A percentile compares a stretch with the other conserved stretches of the same genome.
phyloP scores from a whole-genome alignment of 2,113 vertebrate genomes.

The Sylvilagus bachmani region DNA sequence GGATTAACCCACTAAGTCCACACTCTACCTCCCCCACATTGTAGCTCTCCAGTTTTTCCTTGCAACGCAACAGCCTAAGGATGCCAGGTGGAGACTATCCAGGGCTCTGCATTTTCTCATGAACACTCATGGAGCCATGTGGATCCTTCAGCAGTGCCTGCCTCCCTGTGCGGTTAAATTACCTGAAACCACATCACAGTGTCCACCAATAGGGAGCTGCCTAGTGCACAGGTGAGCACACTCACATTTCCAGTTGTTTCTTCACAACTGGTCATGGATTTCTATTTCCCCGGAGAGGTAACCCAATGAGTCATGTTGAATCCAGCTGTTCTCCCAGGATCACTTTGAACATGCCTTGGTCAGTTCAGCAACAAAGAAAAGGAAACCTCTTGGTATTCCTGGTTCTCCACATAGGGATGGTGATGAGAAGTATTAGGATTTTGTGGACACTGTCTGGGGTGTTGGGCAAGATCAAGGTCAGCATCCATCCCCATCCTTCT shows the following conservation, averaged over 20 bases:
- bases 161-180: not conserved
- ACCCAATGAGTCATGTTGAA: accelerated
- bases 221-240: accelerated
- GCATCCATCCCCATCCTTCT: not conserved
- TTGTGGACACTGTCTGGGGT: not conserved
- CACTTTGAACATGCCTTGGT: not conserved
- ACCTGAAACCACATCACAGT: not conserved
- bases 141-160: not conserved
- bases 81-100: not conserved
- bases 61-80: not conserved
- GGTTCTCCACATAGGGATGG: not conserved
- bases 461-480: not conserved
- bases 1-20: no score
- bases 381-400: accelerated
- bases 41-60: not conserved
- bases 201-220: accelerated
- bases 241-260: not conserved
- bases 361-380: not conserved
- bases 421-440: not conserved
- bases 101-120: not conserved
- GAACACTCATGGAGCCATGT: accelerated
- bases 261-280: not conserved
- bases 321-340: not conserved
- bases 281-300: not conserved
- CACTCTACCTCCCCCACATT: not conserved